Evolutionary conservation across 2,113 vertebrate genomes (phyloP).

Genomic region (Centropristis striata): DNA sequence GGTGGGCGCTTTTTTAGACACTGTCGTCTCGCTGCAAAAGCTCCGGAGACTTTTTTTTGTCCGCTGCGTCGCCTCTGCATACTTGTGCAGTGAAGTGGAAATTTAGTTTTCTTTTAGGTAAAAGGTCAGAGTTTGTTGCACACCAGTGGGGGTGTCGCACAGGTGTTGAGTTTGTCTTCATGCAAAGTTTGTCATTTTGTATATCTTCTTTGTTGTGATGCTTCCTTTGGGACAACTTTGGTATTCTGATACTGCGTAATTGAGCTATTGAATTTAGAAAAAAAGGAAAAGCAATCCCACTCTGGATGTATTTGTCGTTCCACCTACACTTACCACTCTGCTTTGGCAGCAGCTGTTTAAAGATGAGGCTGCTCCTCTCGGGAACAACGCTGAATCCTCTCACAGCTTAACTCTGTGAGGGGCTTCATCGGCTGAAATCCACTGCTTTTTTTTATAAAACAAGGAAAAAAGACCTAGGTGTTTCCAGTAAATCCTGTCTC

Average conservation of each 20-base stretch:
- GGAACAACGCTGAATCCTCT: neutral
- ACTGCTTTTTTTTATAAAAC: neutral
- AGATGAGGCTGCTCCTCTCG: slow-evolving; percentile 1
- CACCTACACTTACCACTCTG: neutral
- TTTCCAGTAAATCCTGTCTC: slow-evolving; percentile 4
- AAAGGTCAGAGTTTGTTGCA: neutral
- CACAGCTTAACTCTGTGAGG: neutral
- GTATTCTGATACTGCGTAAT: neutral
- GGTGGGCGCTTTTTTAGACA: neutral
- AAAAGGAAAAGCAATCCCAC: slow-evolving; percentile 10
- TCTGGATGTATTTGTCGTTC: neutral
- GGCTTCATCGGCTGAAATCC: slow-evolving; percentile 1
- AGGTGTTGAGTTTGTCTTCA: neutral
- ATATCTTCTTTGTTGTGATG: neutral
- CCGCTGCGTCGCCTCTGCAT: neutral
- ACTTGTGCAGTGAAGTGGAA: slow-evolving; percentile 1
- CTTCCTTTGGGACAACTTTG: neutral
- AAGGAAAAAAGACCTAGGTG: neutral
- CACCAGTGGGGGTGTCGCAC: neutral
- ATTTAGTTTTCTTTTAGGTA: neutral
- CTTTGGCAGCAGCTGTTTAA: slow-evolving; percentile 16
- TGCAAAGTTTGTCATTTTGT: neutral
- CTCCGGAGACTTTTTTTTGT: slow-evolving; percentile 22
- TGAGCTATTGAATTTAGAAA: neutral
- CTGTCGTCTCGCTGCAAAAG: neutral